Base-by-base conservation (phyloP, 2,888 invertebrate species). In the Lasioglossum malachurum region DNA sequence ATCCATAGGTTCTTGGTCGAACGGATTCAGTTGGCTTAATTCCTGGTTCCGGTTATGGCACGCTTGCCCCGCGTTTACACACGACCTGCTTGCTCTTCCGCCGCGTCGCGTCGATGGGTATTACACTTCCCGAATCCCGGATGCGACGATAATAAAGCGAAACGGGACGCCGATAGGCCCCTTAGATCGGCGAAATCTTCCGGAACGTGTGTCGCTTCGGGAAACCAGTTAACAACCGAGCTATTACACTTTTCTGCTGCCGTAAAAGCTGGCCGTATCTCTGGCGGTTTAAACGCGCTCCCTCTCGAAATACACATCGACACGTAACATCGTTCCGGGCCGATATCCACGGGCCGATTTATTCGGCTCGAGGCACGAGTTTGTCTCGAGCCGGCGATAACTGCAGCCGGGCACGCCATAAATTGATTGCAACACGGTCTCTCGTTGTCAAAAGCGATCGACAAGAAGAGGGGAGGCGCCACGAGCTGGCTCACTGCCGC, bases 21-120 rank as follows among this genome's bases (percentile, higher is more conserved):
- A 73, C 83, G 88, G 86, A 82, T 88, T 86, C 88, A 44, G 83
- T 73, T 82, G 88, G 86, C 86, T 86, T 88, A 88, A 88, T 88
- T 84, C 88, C 86, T 80, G 44, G 82, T 77, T 77, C 80, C 77
- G 78, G 49, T 76, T 82, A 82, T 79, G 78, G 71, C 71, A 60
- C 23, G 53, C 53, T 53, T 53, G 16, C 23, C 44, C n/a, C 64
- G 23, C 67, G 44, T 71, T 49, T 78, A 86, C 75, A 57, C 78
- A 76, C 44, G 71, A 72, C 79, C 64, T 38, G 76, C 79, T 67
- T 73, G 64, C 12, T 57, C 12, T 57, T 12, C 8, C 64, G 38
- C 57, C 23, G 38, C 38, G 38, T 64, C 67, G 38, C 72, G 41
- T 71, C 74, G 64, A 75, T 80, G 60, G 77, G 35, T 75, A 74